These are phyloP conservation scores for Zonotrichia albicollis DNA, from an alignment of 2,797 vertebrate species.

Conservation along the genomic window DNA sequence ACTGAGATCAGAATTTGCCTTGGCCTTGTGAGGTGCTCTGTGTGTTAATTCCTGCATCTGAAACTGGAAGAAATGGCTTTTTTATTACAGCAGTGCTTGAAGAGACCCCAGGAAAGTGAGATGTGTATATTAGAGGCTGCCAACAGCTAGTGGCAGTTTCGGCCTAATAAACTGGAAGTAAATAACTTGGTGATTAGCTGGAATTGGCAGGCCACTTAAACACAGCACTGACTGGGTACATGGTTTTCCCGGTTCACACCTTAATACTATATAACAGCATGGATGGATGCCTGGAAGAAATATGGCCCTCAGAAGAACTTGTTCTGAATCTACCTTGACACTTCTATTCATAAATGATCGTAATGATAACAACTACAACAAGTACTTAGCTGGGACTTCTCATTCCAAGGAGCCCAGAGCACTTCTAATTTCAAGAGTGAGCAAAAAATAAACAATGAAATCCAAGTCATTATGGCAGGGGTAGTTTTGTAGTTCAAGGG, in stretches of 20 bases:
- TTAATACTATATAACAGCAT: constrained; percentile 20
- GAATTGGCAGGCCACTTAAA: constrained; percentile 86
- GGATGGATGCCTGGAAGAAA: constrained; percentile 38
- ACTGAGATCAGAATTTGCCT: constrained; percentile 65
- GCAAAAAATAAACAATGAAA: not conserved
- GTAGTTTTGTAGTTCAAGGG: not conserved
- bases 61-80: constrained; percentile 48
- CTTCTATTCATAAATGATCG: constrained; percentile 29
- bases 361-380: not conserved
- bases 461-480: not conserved
- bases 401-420: not conserved
- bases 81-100: constrained; percentile 68
- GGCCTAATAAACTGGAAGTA: constrained; percentile 84
- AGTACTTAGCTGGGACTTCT: not conserved
- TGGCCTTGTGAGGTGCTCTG: constrained; percentile 23
- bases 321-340: constrained; percentile 31
- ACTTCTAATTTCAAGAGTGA: constrained; percentile 1
- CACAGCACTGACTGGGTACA: constrained; percentile 10
- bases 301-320: constrained; percentile 14
- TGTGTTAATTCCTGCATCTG: constrained; percentile 57
- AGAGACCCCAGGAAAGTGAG: constrained; percentile 78
- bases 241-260: constrained; percentile 42
- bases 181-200: constrained; percentile 74
- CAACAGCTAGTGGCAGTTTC: constrained; percentile 76
- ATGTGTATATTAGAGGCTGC: constrained; percentile 76